Evolutionary conservation across 2,797 vertebrate species (phyloP), one percentile per base, ranked within the genome.

Genomic region (Lepus townsendii): DNA sequence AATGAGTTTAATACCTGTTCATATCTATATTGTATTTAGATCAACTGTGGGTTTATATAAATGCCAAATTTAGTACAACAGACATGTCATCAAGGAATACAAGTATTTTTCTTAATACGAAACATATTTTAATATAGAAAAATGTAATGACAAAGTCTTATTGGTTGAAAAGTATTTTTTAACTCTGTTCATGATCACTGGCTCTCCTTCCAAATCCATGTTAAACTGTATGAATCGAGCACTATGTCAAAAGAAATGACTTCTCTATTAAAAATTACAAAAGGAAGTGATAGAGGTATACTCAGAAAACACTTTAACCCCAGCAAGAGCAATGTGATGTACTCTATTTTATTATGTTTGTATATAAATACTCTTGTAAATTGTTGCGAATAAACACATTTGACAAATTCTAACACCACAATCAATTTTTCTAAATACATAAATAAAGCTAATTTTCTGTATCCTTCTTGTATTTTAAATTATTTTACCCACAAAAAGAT

Each of bases 381-480:
- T 98, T 98, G 96, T 98, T 98, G 97, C 98, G 96, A 98, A 97
- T 97, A 97, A 98, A 91, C 98, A 95, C 96, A 96, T 96, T 97
- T 98, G 97, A 98, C 95, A 98, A 98, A 97, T 96, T 97, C 97
- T 98, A 98, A 98, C 96, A 97, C 94, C 94, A 95, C n/a, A 78
- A 95, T 97, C 97, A 95, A 50, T 98, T 99, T 98, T 99, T 99
- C 97, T 98, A 98, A 98, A 98, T 96, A 96, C 97, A 96, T 98
- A 98, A 99, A 99, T 99, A 99, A 99, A 99, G 92, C 93, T 98
- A 98, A 98, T 98, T 98, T 98, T 98, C 98, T 97, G 98, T 98
- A 98, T 94, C 88, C 86, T 85, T 79, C 35, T 96, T 97, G 95
- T 97, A 87, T 94, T 94, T 96, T 92, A 79, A 85, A 85, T 97